These are phyloP conservation scores for Phanerotoma sp. DNA, from an alignment of 2,888 invertebrate genomes.

Conservation along the genomic window DNA sequence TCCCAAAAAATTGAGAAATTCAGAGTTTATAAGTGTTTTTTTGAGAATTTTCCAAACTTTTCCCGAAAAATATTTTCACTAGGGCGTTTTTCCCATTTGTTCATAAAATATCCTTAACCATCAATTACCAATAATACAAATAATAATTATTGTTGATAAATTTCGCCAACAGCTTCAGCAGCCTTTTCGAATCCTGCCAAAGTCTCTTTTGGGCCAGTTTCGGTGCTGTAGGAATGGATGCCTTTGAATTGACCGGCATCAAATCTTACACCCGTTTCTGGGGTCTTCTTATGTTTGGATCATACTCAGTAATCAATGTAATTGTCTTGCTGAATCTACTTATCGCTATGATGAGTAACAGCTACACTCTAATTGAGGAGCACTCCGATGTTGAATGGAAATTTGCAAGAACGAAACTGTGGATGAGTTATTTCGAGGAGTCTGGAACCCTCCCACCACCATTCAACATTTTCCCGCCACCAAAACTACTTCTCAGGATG, in stretches of 20 bases:
- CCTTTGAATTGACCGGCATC: slow-evolving; percentile 82
- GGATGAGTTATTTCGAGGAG: slow-evolving; percentile 96
- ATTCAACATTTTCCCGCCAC: slow-evolving; percentile 89
- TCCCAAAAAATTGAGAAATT: too few species aligned
- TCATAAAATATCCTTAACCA: too few species aligned
- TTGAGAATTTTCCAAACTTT: too few species aligned
- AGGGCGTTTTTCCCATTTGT: too few species aligned
- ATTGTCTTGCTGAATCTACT: slow-evolving; percentile 91
- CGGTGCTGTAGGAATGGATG: slow-evolving; percentile 85
- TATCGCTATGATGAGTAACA: slow-evolving; percentile 98
- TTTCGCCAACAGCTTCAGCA: slow-evolving; percentile 56
- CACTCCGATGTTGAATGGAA: slow-evolving; percentile 97
- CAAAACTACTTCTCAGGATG: slow-evolving; percentile 73
- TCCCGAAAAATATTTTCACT: too few species aligned
- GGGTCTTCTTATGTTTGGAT: slow-evolving; percentile 94
- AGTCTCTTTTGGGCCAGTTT: slow-evolving; percentile 97
- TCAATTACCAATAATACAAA: too few species aligned
- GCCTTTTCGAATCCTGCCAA: slow-evolving; percentile 92
- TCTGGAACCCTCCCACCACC: slow-evolving; percentile 89
- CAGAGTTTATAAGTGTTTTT: too few species aligned
- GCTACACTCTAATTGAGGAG: slow-evolving; percentile 89
- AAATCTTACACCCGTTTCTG: slow-evolving; percentile 92
- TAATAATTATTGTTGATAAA: too few species aligned
- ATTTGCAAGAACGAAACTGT: slow-evolving; percentile 89
- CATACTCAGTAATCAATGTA: slow-evolving; percentile 92